Evolutionary conservation across 2,797 vertebrate genomes (phyloP).

Genomic region (Serranus cabrilla): DNA sequence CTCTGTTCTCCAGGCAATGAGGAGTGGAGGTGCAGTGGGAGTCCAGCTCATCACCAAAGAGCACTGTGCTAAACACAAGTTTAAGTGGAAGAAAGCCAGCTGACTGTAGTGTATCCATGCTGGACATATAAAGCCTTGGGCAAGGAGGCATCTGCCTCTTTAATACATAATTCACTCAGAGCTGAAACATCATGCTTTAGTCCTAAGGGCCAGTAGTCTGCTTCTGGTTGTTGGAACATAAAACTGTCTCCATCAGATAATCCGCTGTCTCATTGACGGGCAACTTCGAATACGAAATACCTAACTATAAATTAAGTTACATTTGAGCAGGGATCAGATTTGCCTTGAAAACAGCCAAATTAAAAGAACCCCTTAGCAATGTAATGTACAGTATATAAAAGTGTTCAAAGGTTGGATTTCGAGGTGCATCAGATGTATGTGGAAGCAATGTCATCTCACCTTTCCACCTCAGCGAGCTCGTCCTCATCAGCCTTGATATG

Average conservation of each 20-base stretch:
- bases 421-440: conserved; percentile 37
- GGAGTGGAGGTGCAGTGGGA: conserved; percentile 77
- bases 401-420: conserved; percentile 17
- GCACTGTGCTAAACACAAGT: conserved; percentile 80
- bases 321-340: conserved; percentile 9
- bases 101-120: conserved; percentile 78
- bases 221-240: conserved; percentile 71
- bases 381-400: neutral
- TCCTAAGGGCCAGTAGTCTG: conserved; percentile 70
- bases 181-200: conserved; percentile 76
- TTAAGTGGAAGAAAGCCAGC: conserved; percentile 84
- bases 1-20: conserved; percentile 75
- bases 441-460: conserved; percentile 68
- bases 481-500: conserved; percentile 70
- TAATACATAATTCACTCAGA: conserved; percentile 84
- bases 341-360: conserved; percentile 10
- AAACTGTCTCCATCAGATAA: conserved; percentile 75
- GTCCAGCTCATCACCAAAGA: conserved; percentile 80
- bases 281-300: conserved; percentile 22
- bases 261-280: conserved; percentile 50
- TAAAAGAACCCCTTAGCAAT: conserved; percentile 15
- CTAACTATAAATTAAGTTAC: conserved; percentile 8
- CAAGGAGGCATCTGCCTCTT: conserved; percentile 82
- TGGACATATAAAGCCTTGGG: conserved; percentile 82
- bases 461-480: conserved; percentile 74